A percentile compares a stretch with the other conserved stretches of the same genome.
Evolutionary conservation across 2,113 vertebrate species (phyloP).

Genomic region (Ceuthmochares aereus): DNA sequence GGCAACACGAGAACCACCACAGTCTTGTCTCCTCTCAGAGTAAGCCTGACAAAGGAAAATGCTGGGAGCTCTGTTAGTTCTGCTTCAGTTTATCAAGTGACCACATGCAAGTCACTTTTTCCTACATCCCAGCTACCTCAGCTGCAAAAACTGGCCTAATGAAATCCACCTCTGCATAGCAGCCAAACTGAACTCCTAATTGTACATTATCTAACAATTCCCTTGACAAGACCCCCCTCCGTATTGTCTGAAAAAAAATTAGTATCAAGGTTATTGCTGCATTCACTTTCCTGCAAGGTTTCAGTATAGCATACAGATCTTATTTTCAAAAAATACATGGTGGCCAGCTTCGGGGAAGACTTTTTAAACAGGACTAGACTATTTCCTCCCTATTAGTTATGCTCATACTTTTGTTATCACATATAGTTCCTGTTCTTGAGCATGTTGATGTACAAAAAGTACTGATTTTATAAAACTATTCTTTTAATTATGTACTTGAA

Average conservation of each 20-base stretch:
- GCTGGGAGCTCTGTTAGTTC: neutral
- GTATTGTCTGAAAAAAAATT: neutral
- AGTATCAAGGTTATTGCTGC: neutral
- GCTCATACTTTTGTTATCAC: neutral
- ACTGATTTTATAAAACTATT: conserved; percentile 57
- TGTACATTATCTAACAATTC: neutral
- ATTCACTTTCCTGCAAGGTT: neutral
- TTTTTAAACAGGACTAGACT: neutral
- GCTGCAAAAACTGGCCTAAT: neutral
- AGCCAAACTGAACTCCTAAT: neutral
- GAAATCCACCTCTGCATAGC: neutral
- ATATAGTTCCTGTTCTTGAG: conserved; percentile 32
- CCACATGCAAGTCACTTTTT: neutral
- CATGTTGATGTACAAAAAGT: conserved; percentile 22
- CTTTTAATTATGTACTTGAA: conserved; percentile 61
- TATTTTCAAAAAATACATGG: neutral
- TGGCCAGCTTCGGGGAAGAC: neutral
- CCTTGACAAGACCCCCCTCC: neutral
- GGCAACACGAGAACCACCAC: neutral
- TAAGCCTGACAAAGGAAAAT: neutral
- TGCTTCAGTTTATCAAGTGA: neutral
- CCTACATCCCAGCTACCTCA: neutral
- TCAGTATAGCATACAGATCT: neutral
- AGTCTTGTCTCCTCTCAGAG: neutral
- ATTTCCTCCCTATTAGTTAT: conserved; percentile 10